A percentile compares a stretch with the other conserved stretches of the same genome.
phyloP scores from a whole-genome alignment of 1,140 invertebrate species.

The Drosophila truncata region DNA sequence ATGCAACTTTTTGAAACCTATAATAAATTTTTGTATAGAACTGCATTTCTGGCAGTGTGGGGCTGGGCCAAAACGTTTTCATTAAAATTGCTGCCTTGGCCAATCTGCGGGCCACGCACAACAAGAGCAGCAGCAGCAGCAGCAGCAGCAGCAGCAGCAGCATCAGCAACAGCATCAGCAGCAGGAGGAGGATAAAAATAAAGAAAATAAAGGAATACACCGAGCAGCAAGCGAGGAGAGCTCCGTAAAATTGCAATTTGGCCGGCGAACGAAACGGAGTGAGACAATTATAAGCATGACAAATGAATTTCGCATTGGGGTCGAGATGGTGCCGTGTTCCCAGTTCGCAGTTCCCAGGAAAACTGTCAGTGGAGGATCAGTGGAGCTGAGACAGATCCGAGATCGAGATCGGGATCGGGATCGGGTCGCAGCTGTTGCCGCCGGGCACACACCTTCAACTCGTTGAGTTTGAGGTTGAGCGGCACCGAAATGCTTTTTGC shows the following conservation, averaged over 20 bases:
- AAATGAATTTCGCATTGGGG: constrained; percentile 82
- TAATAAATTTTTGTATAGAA: too few species aligned
- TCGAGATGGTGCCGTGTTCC: constrained; percentile 17
- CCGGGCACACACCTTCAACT: constrained; percentile 70
- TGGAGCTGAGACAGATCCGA: constrained; percentile 41
- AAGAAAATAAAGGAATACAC: constrained; percentile 26
- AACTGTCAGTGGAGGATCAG: constrained; percentile 69
- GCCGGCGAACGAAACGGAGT: constrained; percentile 55
- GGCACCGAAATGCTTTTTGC: constrained; percentile 28
- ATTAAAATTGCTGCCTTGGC: constrained; percentile 76
- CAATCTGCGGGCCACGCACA: constrained; percentile 55
- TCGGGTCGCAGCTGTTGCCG: constrained; percentile 66
- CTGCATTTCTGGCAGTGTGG: constrained; percentile 26
- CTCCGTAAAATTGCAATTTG: constrained; percentile 70
- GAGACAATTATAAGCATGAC: constrained; percentile 84
- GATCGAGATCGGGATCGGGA: constrained; percentile 41
- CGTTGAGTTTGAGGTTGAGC: constrained; percentile 12
- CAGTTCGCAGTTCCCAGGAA: constrained; percentile 44
- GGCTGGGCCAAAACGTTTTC: constrained; percentile 74
- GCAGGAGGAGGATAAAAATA: constrained; percentile 13
- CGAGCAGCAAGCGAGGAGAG: constrained; percentile 21
- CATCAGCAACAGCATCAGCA: constrained; percentile 23
- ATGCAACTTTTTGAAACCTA: background rate
- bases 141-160: constrained; percentile 23
- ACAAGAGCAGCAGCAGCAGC: constrained; percentile 32